Evolutionary conservation across 30 jellyfish, hydroid and myxozoan genomes (phyloP), one percentile per base, ranked within the genome.

Genomic region (Cassiopea andromeda): DNA sequence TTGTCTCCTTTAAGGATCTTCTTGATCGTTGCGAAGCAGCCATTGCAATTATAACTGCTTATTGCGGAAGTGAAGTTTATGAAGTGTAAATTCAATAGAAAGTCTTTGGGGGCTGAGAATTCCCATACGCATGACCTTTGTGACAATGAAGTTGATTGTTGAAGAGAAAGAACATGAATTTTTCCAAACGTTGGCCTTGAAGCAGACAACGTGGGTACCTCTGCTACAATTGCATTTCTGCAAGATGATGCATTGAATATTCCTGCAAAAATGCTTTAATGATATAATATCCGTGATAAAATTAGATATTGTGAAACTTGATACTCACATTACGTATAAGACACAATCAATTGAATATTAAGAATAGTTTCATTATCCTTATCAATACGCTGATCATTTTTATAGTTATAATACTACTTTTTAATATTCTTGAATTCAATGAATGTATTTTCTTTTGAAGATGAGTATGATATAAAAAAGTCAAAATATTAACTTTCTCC

Each of bases 61-160:
- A 3, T 13, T 8, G 84, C 58, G 13, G 84, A n/a, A 14, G 91
- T 83, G 49, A 15, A 13, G 70, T 83, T 83, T 15, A 83, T 48
- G 13, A 83, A 69, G 0, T 60, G 84, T 13, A 83, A 47, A 43
- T 83, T 83, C 69, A 83, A 57, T 6, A 70, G 1, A 57, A 13
- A 54, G 66, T 69, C 19, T 2, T 49, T 45, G 18, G 91, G 79
- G 38, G 69, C 49, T 27, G 91, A 69, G 14, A 83, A 69, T 46
- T 49, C 80, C 91, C 91, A 82, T 46, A 75, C 0, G 58, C 90
- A 82, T 1, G 82, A 64, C 27, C 74, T 69, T 2, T 49, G 18
- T 12, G 74, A 17, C n/a, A 49, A 2, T 8, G 86, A 15, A 13
- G 54, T 7, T 15, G 54, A 1, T 16, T 66, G 12, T 2, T 68